A percentile compares a stretch with the other conserved stretches of the same genome.
Evolutionary conservation across 2,797 vertebrate genomes (phyloP).

Genomic region (Scolopax bukidnonensis): DNA sequence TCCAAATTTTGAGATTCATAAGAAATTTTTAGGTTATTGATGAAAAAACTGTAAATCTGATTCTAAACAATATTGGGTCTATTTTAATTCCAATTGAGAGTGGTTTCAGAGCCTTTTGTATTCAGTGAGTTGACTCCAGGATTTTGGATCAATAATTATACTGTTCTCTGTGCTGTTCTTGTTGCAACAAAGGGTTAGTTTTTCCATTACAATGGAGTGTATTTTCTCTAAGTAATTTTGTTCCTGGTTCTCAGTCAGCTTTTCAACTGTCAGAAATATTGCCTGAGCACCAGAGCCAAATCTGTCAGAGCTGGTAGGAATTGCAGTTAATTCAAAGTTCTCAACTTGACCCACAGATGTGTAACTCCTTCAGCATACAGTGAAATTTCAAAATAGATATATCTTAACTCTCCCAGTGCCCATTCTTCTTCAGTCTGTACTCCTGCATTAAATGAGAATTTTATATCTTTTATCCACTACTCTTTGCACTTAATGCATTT

Average conservation of each 20-base stretch:
- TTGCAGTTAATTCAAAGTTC: not conserved
- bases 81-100: not conserved
- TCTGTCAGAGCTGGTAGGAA: not conserved
- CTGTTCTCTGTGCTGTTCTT: not conserved
- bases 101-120: not conserved
- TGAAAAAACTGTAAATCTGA: not conserved
- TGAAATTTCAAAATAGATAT: not conserved
- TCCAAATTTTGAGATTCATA: not conserved
- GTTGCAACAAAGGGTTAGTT: not conserved
- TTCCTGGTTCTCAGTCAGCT: not conserved
- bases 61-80: not conserved
- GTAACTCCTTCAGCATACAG: not conserved
- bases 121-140: not conserved
- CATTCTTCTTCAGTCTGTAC: not conserved
- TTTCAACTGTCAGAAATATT: not conserved
- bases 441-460: not conserved
- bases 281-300: not conserved
- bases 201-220: not conserved
- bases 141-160: not conserved
- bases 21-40: not conserved
- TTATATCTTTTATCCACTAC: not conserved
- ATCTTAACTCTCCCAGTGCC: not conserved
- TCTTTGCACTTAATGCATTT: not conserved
- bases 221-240: not conserved
- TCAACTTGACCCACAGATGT: not conserved